Evolutionary conservation across 2,888 invertebrate species (phyloP).

Genomic region (Catocala fraxini): DNA sequence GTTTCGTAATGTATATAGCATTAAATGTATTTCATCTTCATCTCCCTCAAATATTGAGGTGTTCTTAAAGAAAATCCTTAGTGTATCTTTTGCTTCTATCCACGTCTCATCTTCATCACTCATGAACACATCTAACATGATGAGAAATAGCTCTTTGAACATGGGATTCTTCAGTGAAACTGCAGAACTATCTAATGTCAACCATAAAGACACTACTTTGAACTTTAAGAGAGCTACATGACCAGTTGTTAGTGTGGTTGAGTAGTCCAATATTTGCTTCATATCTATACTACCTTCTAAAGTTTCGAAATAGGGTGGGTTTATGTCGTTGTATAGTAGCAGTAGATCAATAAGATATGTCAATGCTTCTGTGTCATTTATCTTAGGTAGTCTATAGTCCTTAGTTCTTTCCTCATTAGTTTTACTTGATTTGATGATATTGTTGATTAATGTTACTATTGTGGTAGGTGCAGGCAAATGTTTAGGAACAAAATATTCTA

Average conservation of each 20-base stretch:
- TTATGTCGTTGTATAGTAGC: conserved; percentile 76
- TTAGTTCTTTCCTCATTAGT: conserved; percentile 54
- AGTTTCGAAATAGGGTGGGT: conserved; percentile 79
- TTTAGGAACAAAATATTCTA: conserved; percentile 81
- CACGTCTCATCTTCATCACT: conserved; percentile 72
- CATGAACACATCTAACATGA: conserved; percentile 87
- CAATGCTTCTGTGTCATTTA: conserved; percentile 69
- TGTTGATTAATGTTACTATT: conserved; percentile 71
- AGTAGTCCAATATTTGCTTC: conserved; percentile 75
- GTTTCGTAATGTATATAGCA: conserved; percentile 87
- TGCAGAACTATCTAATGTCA: conserved; percentile 80
- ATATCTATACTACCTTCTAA: conserved; percentile 80
- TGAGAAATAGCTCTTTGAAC: conserved; percentile 86
- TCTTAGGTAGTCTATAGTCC: conserved; percentile 70
- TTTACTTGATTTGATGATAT: conserved; percentile 57
- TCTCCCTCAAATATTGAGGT: conserved; percentile 90
- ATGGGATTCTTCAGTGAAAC: conserved; percentile 84
- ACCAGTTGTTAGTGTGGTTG: conserved; percentile 63
- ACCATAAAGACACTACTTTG: conserved; percentile 80
- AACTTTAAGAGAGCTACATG: conserved; percentile 75
- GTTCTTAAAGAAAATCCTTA: conserved; percentile 88
- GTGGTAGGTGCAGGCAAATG: conserved; percentile 74
- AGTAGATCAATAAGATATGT: conserved; percentile 74
- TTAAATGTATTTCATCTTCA: conserved; percentile 89
- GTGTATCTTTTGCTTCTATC: conserved; percentile 84